Evolutionary conservation across 2,113 vertebrate species (phyloP).

Genomic region (Pelecanus crispus): DNA sequence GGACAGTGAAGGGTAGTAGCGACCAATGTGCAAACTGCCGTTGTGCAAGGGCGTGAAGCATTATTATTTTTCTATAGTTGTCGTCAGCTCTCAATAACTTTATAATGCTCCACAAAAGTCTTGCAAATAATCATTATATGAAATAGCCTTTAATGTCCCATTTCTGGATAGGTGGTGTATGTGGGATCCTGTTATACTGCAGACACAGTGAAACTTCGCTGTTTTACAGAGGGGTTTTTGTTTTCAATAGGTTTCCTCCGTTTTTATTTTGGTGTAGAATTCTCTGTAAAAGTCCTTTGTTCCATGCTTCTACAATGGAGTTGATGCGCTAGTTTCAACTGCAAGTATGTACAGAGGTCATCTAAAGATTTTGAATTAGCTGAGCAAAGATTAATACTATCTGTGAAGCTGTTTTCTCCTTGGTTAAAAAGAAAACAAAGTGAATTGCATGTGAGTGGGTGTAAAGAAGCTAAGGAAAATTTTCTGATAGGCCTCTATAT

Average conservation of each 20-base stretch:
- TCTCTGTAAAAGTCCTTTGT: not conserved
- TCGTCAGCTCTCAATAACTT: not conserved
- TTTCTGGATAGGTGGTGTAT: not conserved
- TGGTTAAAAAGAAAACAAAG: not conserved
- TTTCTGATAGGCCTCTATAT: not conserved
- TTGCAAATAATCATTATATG: not conserved
- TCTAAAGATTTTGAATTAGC: not conserved
- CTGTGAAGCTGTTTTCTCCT: not conserved
- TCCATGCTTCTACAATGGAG: not conserved
- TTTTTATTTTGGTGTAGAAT: not conserved
- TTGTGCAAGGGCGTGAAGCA: not conserved
- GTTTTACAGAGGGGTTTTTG: not conserved
- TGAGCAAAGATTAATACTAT: not conserved
- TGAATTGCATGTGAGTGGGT: not conserved
- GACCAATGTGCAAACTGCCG: rapidly evolving
- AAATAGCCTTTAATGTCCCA: not conserved
- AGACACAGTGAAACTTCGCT: not conserved
- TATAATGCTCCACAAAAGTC: not conserved
- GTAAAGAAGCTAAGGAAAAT: not conserved
- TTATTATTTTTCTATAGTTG: not conserved
- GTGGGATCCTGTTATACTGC: rapidly evolving
- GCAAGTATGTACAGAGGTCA: not conserved
- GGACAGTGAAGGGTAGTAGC: too few relatives aligned
- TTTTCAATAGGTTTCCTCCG: not conserved
- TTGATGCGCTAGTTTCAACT: not conserved